A percentile compares a stretch with the other conserved stretches of the same genome.
These are phyloP conservation scores for Pollenia angustigena DNA, from an alignment of 2,888 invertebrate genomes.

Conservation along the genomic window DNA sequence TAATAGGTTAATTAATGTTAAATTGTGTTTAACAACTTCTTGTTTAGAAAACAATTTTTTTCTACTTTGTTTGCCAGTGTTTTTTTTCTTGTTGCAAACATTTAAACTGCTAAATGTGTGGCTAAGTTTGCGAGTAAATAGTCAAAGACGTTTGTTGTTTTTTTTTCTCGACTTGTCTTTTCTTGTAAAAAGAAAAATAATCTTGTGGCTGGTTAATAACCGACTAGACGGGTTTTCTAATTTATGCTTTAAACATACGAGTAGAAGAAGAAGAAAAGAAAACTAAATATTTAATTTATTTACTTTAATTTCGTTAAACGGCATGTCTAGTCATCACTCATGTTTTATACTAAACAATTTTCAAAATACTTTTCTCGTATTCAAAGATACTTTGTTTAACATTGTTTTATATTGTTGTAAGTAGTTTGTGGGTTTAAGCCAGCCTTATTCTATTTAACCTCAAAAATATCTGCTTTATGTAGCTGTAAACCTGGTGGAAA, in stretches of 20 bases:
- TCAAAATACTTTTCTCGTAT: neutral
- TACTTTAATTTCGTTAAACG: slow-evolving; percentile 48
- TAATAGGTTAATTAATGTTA: slow-evolving; percentile 50
- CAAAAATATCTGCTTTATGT: neutral
- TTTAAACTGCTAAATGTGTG: slow-evolving; percentile 36
- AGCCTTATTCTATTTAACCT: neutral
- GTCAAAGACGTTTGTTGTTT: slow-evolving; percentile 13
- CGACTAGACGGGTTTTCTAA: slow-evolving; percentile 57
- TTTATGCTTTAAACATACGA: slow-evolving; percentile 30
- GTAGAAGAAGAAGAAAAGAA: slow-evolving; percentile 18
- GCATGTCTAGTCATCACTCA: slow-evolving; percentile 57
- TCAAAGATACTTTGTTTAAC: slow-evolving; percentile 10
- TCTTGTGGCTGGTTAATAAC: slow-evolving; percentile 44
- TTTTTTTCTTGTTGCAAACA: slow-evolving; percentile 4
- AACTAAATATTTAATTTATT: slow-evolving; percentile 59
- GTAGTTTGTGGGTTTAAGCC: neutral
- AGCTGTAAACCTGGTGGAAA: neutral
- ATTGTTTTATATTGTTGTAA: neutral
- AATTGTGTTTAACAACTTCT: slow-evolving; percentile 51
- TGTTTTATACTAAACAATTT: slow-evolving; percentile 43
- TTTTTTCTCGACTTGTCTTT: neutral
- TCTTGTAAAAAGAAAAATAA: neutral
- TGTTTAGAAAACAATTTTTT: neutral
- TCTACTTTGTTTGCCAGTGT: slow-evolving; percentile 27
- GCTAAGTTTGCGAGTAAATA: slow-evolving; percentile 9